Evolutionary conservation across 2,113 vertebrate species (phyloP), one percentile per base, ranked within the genome.

Genomic region (Saguinus imperator): DNA sequence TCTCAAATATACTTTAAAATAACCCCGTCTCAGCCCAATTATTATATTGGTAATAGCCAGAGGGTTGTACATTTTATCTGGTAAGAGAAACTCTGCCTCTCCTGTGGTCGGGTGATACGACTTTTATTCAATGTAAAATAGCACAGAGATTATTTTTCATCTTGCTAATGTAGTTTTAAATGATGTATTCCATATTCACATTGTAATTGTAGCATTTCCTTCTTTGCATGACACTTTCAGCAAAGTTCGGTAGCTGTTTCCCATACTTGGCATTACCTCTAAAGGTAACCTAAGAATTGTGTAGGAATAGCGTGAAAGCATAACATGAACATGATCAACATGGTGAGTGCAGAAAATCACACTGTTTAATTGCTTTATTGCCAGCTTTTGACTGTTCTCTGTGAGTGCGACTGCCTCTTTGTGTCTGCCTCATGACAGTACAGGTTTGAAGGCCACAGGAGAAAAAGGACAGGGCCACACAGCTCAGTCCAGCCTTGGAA

Each of bases 201-300:
- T 92, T 91, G 9, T 64, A 70, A 55, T 45, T 48, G 11, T 40
- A 94, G 61, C 0, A 0, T 88, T 92, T 98, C 95, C 37, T 83
- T 87, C 77, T 40, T 48, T 76, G 50, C 4, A 0, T 29, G 17
- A n/a, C 72, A 40, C 73, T 35, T 89, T 96, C 45, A 66, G 37
- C 66, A 89, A 86, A 93, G 64, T 81, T 66, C 72, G 73, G 64
- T 89, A 83, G 83, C 75, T 50, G 10, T 76, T 96, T 76, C 52
- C 95, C 91, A 23, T 68, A 18, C 52, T 92, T 97, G 88, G 37
- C 43, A 25, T 37, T 68, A 75, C 94, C 48, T 87, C 37, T 76
- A 35, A 66, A 94, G 66, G 91, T 73, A 84, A 92, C 92, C 8
- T 17, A 29, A 58, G 66, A 35, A 94, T 88, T 94, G 82, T 50